These are phyloP conservation scores for Lethrus apterus DNA, from an alignment of 1,140 invertebrate species.

Conservation along the genomic window DNA sequence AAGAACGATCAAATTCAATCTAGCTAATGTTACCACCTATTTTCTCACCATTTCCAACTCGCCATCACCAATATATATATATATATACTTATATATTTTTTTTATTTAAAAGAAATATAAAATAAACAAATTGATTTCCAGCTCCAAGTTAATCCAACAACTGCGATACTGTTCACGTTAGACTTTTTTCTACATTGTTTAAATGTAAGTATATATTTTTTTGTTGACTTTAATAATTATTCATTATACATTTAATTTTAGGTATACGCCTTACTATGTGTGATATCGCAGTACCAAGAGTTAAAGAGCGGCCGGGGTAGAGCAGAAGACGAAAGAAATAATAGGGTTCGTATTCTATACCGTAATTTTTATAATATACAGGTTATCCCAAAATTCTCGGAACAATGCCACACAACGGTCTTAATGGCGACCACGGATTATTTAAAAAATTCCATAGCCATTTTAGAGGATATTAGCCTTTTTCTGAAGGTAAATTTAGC, in stretches of 20 bases:
- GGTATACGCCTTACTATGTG: conserved; percentile 70
- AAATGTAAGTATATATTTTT: conserved; percentile 50
- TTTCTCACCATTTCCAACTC: not conserved
- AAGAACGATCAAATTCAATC: too few species aligned
- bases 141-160: conserved; percentile 53
- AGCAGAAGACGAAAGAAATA: conserved; percentile 48
- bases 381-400: not conserved
- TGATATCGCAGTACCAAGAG: conserved; percentile 76
- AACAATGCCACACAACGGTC: too few species aligned
- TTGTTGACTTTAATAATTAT: not conserved
- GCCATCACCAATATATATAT: not conserved
- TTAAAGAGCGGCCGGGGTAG: conserved; percentile 65
- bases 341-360: conserved; percentile 28
- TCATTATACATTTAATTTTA: conserved; percentile 42
- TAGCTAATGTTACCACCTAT: too few species aligned
- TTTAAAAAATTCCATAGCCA: too few species aligned
- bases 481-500: too few species aligned
- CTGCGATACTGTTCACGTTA: conserved; percentile 54
- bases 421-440: too few species aligned
- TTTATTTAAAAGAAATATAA: conserved; percentile 5
- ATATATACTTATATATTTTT: not conserved
- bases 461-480: too few species aligned
- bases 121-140: conserved; percentile 46
- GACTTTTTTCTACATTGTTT: conserved; percentile 57
- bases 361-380: not conserved